These are phyloP conservation scores for Sebastolobus altivelis DNA, from an alignment of 2,797 vertebrate species.

Conservation along the genomic window DNA sequence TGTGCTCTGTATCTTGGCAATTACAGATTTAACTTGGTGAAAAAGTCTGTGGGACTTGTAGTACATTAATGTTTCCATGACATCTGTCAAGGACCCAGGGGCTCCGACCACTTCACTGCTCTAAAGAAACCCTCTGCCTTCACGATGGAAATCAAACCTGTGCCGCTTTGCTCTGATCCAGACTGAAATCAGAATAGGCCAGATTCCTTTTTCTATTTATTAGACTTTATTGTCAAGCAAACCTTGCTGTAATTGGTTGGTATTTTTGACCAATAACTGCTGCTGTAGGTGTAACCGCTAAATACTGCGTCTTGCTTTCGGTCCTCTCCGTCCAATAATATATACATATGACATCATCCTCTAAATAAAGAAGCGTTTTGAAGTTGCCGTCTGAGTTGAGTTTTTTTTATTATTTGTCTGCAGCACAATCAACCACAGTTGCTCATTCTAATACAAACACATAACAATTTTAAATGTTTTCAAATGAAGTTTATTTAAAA, in stretches of 20 bases:
- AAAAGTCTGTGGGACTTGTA: not conserved
- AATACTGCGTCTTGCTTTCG: conserved; percentile 27
- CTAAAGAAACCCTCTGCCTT: conserved; percentile 32
- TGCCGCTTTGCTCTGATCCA: not conserved
- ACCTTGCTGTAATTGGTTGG: conserved; percentile 33
- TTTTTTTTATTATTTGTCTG: not conserved
- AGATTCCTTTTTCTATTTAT: conserved; percentile 38
- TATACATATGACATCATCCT: conserved; percentile 39
- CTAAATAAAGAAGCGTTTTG: conserved; percentile 69
- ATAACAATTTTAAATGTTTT: not conserved
- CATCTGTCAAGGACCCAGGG: not conserved
- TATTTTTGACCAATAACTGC: conserved; percentile 56
- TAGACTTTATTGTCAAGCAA: conserved; percentile 19
- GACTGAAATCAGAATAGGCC: conserved; percentile 10
- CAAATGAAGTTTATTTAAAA: conserved; percentile 21
- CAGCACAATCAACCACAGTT: not conserved
- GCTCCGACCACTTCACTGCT: conserved; percentile 11
- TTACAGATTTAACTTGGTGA: not conserved
- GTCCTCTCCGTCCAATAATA: conserved; percentile 34
- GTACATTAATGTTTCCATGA: not conserved
- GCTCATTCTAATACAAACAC: not conserved
- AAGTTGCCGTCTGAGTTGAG: conserved; percentile 12
- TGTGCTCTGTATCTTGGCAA: not conserved
- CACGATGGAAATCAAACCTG: conserved; percentile 4
- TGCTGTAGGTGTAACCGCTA: conserved; percentile 61